Evolutionary conservation across 2,113 vertebrate genomes (phyloP).

Genomic region (Xyrauchen texanus): DNA sequence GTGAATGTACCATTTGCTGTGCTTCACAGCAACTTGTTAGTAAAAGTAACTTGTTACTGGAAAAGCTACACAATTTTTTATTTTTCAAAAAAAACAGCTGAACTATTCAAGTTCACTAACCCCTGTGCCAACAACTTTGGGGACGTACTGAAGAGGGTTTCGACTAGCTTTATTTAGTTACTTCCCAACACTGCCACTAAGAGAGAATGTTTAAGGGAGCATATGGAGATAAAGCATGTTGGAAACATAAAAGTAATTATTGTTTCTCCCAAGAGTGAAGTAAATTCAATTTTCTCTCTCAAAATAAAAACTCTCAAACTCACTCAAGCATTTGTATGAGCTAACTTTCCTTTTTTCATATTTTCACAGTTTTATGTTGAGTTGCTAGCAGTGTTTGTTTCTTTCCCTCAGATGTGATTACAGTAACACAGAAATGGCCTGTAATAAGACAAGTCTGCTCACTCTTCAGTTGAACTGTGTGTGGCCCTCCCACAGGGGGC

Average conservation of each 20-base stretch:
- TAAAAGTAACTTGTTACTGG: too few relatives aligned
- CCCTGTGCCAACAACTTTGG: too few relatives aligned
- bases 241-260: constrained; percentile 30
- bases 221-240: not conserved
- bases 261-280: constrained; percentile 4
- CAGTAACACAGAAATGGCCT: constrained; percentile 21
- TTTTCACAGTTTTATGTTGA: constrained; percentile 1
- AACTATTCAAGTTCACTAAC: too few relatives aligned
- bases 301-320: constrained; percentile 3
- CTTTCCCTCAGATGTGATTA: constrained; percentile 29
- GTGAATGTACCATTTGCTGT: too few relatives aligned
- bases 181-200: too few relatives aligned
- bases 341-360: not conserved
- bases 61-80: too few relatives aligned
- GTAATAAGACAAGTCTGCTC: constrained; percentile 45
- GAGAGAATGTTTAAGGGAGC: too few relatives aligned
- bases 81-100: too few relatives aligned
- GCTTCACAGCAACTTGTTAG: too few relatives aligned
- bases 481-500: constrained; percentile 48
- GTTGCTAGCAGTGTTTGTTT: constrained; percentile 14
- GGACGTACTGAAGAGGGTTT: too few relatives aligned
- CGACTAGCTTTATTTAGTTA: too few relatives aligned
- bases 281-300: not conserved
- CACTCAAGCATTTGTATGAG: constrained; percentile 12
- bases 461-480: constrained; percentile 40